Evolutionary conservation across 2,888 invertebrate species (phyloP).

Genomic region (Scelioninae gen. 2): DNA sequence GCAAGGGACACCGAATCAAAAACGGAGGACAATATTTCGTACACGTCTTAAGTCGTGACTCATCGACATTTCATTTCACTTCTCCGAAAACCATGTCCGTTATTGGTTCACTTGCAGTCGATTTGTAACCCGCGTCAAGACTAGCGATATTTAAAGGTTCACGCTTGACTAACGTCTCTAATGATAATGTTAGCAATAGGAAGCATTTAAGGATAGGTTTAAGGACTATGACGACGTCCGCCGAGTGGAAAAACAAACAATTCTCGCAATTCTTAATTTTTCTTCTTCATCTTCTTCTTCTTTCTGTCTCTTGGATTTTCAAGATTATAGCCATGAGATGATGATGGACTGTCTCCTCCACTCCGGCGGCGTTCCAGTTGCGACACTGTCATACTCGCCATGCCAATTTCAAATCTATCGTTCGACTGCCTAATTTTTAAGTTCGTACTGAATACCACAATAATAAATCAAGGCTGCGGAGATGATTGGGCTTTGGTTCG

Average conservation of each 20-base stretch:
- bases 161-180: slow-evolving; percentile 75
- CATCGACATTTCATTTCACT: slow-evolving; percentile 6
- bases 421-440: slow-evolving; percentile 60
- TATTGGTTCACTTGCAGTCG: slow-evolving; percentile 29
- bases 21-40: slow-evolving; percentile 15
- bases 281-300: slow-evolving; percentile 6
- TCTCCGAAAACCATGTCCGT: slow-evolving; percentile 13
- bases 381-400: slow-evolving; percentile 60
- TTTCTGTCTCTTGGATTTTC: slow-evolving; percentile 17
- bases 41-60: background rate
- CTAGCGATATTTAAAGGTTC: slow-evolving; percentile 74
- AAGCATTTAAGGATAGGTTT: slow-evolving; percentile 58
- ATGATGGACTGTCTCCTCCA: slow-evolving; percentile 44
- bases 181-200: slow-evolving; percentile 64
- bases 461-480: slow-evolving; percentile 57
- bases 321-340: slow-evolving; percentile 38
- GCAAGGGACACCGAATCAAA: slow-evolving; percentile 65
- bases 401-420: slow-evolving; percentile 61
- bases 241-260: slow-evolving; percentile 39
- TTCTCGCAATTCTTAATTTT: background rate
- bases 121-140: slow-evolving; percentile 74
- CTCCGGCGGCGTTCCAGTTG: slow-evolving; percentile 56
- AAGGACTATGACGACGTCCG: slow-evolving; percentile 55
- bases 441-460: slow-evolving; percentile 55
- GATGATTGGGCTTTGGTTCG: slow-evolving; percentile 60